Evolutionary conservation across 2,113 vertebrate genomes (phyloP).

Genomic region (Anarrhichthys ocellatus): DNA sequence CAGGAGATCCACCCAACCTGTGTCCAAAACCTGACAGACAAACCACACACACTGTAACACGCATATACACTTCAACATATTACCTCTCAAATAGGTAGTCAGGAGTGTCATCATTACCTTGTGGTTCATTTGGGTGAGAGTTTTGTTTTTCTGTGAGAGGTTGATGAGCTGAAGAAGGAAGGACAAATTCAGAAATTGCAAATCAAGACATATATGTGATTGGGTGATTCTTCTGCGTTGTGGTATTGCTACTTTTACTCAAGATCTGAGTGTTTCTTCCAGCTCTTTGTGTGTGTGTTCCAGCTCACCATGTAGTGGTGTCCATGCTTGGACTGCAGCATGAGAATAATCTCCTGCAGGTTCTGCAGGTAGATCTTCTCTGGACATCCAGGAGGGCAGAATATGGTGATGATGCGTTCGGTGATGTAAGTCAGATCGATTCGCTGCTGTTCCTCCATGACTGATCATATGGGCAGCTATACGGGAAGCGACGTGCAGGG

Average conservation of each 20-base stretch:
- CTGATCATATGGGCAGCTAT: conserved; percentile 49
- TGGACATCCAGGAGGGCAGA: conserved; percentile 84
- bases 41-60: not conserved
- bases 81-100: too few species aligned
- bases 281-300: not conserved
- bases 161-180: conserved; percentile 88
- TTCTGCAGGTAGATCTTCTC: conserved; percentile 87
- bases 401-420: conserved; percentile 90
- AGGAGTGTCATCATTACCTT: conserved; percentile 83
- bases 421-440: conserved; percentile 95
- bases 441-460: conserved; percentile 88
- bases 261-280: not conserved
- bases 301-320: conserved; percentile 91
- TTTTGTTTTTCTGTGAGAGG: conserved; percentile 88
- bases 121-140: conserved; percentile 86
- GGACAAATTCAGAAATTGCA: not conserved
- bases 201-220: not conserved
- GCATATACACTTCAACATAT: not conserved
- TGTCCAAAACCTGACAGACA: conserved; percentile 86
- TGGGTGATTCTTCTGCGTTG: not conserved
- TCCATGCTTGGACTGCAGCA: conserved; percentile 93
- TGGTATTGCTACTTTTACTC: not conserved
- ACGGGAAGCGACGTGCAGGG: conserved; percentile 9
- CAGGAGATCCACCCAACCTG: conserved; percentile 90
- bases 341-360: conserved; percentile 87